Percentiles rank a stretch among this genome's conserved stretches.
These are phyloP conservation scores for Erebia palarica DNA, from an alignment of 2,888 invertebrate species.

Conservation along the genomic window DNA sequence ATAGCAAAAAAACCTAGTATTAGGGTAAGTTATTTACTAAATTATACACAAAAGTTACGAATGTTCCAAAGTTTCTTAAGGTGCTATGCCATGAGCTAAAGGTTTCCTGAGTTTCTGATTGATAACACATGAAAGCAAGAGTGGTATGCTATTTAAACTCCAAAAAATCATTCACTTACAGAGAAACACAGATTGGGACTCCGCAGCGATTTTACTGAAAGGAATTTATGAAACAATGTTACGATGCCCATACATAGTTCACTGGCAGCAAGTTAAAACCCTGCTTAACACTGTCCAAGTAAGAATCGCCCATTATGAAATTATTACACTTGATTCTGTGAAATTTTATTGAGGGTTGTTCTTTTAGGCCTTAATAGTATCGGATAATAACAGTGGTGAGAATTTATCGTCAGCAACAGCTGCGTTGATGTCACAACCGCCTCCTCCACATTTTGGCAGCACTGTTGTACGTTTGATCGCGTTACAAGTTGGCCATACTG, in stretches of 20 bases:
- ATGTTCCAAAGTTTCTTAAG: not conserved
- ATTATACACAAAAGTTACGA: not conserved
- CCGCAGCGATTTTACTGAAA: conserved; percentile 95
- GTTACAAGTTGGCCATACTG: conserved; percentile 96
- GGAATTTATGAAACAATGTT: conserved; percentile 97
- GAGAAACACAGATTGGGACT: conserved; percentile 98
- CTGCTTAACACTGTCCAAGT: conserved; percentile 94
- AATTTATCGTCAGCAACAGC: conserved; percentile 92
- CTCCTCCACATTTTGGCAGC: conserved; percentile 97
- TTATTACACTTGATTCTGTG: not conserved
- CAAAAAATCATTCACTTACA: conserved; percentile 53
- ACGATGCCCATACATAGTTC: conserved; percentile 97
- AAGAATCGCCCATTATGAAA: conserved; percentile 40
- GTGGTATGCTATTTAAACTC: not conserved
- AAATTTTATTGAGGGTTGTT: not conserved
- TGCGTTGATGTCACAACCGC: conserved; percentile 94
- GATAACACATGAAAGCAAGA: too few species aligned
- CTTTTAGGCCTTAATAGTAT: conserved; percentile 88
- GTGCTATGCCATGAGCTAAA: too few species aligned
- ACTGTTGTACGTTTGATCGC: conserved; percentile 97
- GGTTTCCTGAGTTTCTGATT: too few species aligned
- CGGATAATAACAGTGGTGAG: conserved; percentile 86
- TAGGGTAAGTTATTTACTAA: conserved; percentile 79
- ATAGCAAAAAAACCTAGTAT: conserved; percentile 98
- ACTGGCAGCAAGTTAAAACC: conserved; percentile 96